A percentile compares a stretch with the other conserved stretches of the same genome.
Evolutionary conservation across 2,888 invertebrate genomes (phyloP).

Genomic region (Celastrina argiolus): DNA sequence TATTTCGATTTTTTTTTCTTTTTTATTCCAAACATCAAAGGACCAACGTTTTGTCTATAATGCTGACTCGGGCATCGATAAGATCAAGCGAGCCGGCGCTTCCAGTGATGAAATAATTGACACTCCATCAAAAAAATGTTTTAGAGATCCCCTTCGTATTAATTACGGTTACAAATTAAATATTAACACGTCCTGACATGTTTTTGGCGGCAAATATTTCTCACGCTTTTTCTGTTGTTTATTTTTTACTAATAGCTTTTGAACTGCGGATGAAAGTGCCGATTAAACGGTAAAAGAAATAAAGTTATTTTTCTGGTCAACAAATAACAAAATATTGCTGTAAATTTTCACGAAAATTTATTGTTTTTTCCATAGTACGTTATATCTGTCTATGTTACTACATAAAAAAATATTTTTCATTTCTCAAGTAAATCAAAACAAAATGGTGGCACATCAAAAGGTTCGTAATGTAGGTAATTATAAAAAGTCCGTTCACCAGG

Average conservation of each 20-base stretch:
- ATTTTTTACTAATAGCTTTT: background rate
- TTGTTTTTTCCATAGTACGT: too few relatives aligned
- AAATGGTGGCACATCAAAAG: background rate
- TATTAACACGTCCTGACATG: slow-evolving; percentile 38
- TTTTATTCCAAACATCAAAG: slow-evolving; percentile 6
- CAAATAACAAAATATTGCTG: too few relatives aligned
- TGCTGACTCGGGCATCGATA: slow-evolving; percentile 48
- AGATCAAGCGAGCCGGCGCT: slow-evolving; percentile 43
- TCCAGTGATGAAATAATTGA: slow-evolving; percentile 66
- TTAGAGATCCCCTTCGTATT: slow-evolving; percentile 38
- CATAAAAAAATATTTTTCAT: background rate
- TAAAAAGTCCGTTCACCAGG: slow-evolving; percentile 6
- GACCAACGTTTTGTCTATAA: slow-evolving; percentile 33
- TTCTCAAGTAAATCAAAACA: background rate
- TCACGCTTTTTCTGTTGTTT: slow-evolving; percentile 13
- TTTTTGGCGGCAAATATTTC: slow-evolving; percentile 17
- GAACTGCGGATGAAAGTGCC: background rate
- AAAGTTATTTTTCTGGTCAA: background rate
- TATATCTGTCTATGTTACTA: background rate
- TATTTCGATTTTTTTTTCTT: slow-evolving; percentile 2
- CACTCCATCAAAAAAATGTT: slow-evolving; percentile 53
- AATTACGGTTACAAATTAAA: slow-evolving; percentile 40
- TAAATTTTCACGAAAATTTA: too few relatives aligned
- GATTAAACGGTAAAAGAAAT: background rate
- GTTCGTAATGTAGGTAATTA: background rate